Base-by-base conservation (phyloP, 2,888 invertebrate species). In the Drosophila meridiana region DNA sequence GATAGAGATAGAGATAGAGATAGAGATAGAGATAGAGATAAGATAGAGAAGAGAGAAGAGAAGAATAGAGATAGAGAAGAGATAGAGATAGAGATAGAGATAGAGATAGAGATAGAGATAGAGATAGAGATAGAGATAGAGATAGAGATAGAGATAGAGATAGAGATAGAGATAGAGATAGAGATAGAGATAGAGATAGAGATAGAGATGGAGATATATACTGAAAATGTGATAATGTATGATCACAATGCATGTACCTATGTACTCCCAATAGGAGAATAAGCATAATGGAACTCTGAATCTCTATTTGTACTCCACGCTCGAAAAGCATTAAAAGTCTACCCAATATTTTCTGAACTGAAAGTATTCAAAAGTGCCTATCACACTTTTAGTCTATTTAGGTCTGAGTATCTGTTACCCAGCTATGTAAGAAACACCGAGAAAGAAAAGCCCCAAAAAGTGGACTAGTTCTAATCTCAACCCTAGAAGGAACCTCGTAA, bases 381-480 rank as follows among this genome's bases (percentile, higher is more conserved):
- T 34, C 0, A 26, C 20, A 26, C 26, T 52, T 20, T 36, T 7
- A 13, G 34, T 52, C 52, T 20, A 52, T 34, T 52, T 20, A 1
- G 26, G 53, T 38, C 5, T 20, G 34, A 30, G 58, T 47, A 36
- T 28, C 36, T 47, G 36, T 28, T 9, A 14, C n/a, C 45, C 58
- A 57, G n/a, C 32, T 2, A 32, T 20, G 32, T 28, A 34, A 36
- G 34, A 47, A 53, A 61, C 14, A 13, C 9, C 30, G 30, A 32
- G 9, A 28, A n/a, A 32, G 36, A 30, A 42, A 56, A 32, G 30
- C 40, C 62, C 36, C 28, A 58, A n/a, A 47, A 62, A 58, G 52
- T 57, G 34, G 55, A 59, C 55, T 55, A 28, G 58, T 55, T 59
- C 43, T 50, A 59, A 64, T 50, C 63, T 64, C 53, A 26, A 42